Conservation (phyloP, 2,797 vertebrate species). For the Crocidura indochinensis region DNA sequence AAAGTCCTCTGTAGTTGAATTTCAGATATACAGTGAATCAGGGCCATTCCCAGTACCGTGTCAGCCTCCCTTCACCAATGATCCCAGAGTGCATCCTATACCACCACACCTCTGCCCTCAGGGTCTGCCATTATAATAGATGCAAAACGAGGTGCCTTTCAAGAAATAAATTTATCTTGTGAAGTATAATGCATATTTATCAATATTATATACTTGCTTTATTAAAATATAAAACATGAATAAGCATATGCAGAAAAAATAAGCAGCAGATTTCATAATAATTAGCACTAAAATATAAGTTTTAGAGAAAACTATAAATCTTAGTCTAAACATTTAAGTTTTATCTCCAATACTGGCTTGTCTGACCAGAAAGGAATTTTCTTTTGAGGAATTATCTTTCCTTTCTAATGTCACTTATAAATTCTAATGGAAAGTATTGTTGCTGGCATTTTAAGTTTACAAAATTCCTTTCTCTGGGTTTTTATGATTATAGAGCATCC, state of each 20-base stretch:
- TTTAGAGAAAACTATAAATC: neutral
- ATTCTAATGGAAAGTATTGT: neutral
- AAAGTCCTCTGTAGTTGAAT: too few relatives aligned
- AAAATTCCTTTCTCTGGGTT: conserved; percentile 18
- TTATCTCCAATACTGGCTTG: neutral
- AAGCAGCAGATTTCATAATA: neutral
- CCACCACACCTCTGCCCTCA: too few relatives aligned
- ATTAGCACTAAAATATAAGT: neutral
- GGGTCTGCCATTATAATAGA: too few relatives aligned
- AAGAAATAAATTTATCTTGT: too few relatives aligned
- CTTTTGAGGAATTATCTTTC: neutral
- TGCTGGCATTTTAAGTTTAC: neutral
- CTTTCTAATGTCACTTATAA: neutral
- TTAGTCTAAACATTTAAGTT: conserved; percentile 51
- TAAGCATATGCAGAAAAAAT: conserved; percentile 30
- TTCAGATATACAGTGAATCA: too few relatives aligned
- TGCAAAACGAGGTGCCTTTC: neutral
- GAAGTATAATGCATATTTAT: conserved; percentile 6
- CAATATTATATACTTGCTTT: neutral
- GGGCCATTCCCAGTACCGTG: too few relatives aligned
- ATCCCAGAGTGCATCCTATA: too few relatives aligned
- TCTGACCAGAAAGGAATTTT: neutral
- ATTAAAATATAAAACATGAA: too few relatives aligned
- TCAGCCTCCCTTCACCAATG: too few relatives aligned
- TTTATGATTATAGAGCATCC: neutral